Conservation (phyloP, 2,888 invertebrate genomes). For the Pseudococcus viburni region DNA sequence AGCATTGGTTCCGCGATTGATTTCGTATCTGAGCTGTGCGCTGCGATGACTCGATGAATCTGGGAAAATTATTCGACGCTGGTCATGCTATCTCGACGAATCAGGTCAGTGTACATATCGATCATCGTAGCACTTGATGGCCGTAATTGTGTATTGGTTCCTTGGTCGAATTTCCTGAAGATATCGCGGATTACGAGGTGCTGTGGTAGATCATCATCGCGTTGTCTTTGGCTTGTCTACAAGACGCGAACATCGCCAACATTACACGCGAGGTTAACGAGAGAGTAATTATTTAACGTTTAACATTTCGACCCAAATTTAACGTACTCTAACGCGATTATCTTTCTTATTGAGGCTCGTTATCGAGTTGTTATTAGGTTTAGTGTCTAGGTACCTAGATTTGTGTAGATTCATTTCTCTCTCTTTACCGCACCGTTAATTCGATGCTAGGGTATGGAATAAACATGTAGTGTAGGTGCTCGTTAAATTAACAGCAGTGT, state of each 20-base stretch:
- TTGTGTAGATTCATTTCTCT: background rate
- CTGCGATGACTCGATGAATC: constrained; percentile 34
- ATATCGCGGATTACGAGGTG: background rate
- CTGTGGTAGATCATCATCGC: background rate
- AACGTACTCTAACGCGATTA: background rate
- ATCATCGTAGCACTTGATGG: background rate
- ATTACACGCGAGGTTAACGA: constrained; percentile 27
- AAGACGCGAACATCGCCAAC: background rate
- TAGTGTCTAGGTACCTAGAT: background rate
- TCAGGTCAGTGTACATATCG: constrained; percentile 60
- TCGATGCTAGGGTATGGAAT: background rate
- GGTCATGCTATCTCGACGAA: constrained; percentile 45
- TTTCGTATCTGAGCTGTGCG: constrained; percentile 24
- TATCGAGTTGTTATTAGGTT: constrained; percentile 1
- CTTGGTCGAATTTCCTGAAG: background rate
- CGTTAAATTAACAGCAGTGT: background rate
- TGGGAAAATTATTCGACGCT: constrained; percentile 27
- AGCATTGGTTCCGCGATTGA: constrained; percentile 56
- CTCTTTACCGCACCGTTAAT: background rate
- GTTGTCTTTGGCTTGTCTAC: background rate
- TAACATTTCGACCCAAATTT: constrained; percentile 50
- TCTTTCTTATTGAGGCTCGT: background rate
- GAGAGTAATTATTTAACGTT: constrained; percentile 33
- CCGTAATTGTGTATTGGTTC: background rate
- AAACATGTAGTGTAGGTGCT: background rate